Evolutionary conservation across 2,888 invertebrate genomes (phyloP), one percentile per base, ranked within the genome.

Genomic region (Tipula vernalis): DNA sequence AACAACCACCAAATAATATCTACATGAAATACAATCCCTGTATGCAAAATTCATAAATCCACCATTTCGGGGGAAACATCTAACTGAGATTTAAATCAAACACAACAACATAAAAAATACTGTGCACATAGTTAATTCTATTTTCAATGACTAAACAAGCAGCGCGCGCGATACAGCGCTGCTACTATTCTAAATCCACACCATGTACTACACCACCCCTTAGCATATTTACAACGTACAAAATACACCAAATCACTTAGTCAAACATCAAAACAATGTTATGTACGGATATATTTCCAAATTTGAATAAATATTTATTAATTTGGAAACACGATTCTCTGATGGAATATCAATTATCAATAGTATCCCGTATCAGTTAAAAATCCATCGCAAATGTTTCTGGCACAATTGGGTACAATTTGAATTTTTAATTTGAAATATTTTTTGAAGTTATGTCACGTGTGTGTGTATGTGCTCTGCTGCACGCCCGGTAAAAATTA

Each of bases 341-440:
- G 71, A 71, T 71, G 71, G 71, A 71, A 71, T 71, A 71, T 71
- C 71, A 71, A 71, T 71, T 71, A 71, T 71, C 71, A 71, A 71
- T 71, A 71, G 71, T 71, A 71, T 71, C 71, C 71, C 2, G 71
- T 71, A 71, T 71, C 71, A 71, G 28, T 28, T 71, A 28, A 71
- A 71, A 71, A 71, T 71, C 71, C 28, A 71, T 71, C 28, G 28
- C 10, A 71, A 71, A 71, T 71, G 28, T 71, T 8, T 71, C 71
- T 18, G 12, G 28, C 28, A 12, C 71, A 71, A 71, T 28, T 39
- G 28, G 71, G 71, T 5, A 71, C 28, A 28, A 28, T 71, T 28
- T 71, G 71, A 71, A 71, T 71, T 71, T 71, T 71, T 71, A 71
- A 71, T 71, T 71, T 71, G 10, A 71, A 71, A 28, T 71, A 28